Evolutionary conservation across 53 echinoderm and acorn worm genomes (phyloP), one percentile per base, ranked within the genome.

Genomic region (Astropecten irregularis): DNA sequence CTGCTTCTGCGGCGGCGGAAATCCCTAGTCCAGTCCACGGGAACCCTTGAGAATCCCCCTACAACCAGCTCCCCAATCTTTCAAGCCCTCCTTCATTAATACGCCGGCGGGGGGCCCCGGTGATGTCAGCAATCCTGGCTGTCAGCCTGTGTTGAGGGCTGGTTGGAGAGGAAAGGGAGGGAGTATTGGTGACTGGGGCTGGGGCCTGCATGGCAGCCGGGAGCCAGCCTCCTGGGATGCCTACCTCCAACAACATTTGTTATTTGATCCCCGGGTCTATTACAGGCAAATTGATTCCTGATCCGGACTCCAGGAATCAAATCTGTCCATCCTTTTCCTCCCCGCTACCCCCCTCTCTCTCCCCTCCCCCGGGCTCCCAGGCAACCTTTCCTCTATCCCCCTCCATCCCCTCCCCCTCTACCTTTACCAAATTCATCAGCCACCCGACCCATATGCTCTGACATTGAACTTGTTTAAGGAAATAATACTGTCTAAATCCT

Each of bases 201-300:
- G n/a, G n/a, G n/a, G n/a, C n/a, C n/a, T n/a, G n/a, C n/a, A n/a
- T n/a, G n/a, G n/a, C n/a, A n/a, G n/a, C n/a, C n/a, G n/a, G n/a
- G n/a, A n/a, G n/a, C n/a, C n/a, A n/a, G n/a, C n/a, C n/a, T n/a
- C n/a, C n/a, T n/a, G n/a, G n/a, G n/a, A n/a, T n/a, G n/a, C n/a
- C n/a, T n/a, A 32, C 48, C 73, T 54, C 55, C 53, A 21, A 73
- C 73, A 73, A 73, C 73, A 73, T 73, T 73, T 73, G 73, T 73
- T 55, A 73, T 48, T 73, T 35, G 73, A 73, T 73, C 73, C 34
- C 27, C 32, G 30, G 53, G 52, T 73, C 73, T 55, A 73, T 73
- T 73, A 73, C 73, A n/a, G 9, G 34, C 54, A 55, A 73, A 73
- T 73, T 73, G 36, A 73, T 37, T 73, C 56, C 56, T 73, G 73